Conservation (phyloP, 2,113 vertebrate species). For the Tyrannus savana region DNA sequence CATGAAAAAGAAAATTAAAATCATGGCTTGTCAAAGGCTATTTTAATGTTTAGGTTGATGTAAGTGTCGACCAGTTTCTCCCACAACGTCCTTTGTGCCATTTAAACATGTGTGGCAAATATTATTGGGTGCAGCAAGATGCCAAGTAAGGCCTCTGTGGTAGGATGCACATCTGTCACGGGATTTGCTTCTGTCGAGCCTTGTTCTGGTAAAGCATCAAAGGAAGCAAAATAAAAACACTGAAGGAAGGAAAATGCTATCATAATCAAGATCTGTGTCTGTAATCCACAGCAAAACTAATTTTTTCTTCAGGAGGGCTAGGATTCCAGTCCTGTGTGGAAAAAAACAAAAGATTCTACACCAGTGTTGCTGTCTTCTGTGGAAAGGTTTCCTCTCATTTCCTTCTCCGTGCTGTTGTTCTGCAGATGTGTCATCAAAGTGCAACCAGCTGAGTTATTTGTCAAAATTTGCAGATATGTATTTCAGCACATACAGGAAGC, state of each 20-base stretch:
- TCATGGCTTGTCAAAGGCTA: background rate
- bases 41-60: background rate
- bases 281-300: background rate
- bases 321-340: background rate
- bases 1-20: background rate
- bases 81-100: background rate
- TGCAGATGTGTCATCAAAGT: background rate
- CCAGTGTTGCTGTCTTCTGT: fast-evolving
- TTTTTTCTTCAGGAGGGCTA: background rate
- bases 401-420: background rate
- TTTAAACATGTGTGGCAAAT: background rate
- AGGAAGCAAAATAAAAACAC: background rate
- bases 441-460: background rate
- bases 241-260: background rate
- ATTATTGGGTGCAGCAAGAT: background rate
- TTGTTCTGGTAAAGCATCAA: background rate
- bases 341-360: background rate
- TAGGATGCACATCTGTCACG: background rate
- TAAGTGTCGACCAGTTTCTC: background rate
- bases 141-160: background rate
- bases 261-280: background rate
- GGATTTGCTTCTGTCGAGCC: background rate
- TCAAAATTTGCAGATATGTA: background rate
- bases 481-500: background rate
- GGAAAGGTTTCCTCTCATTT: background rate